Base-by-base conservation (phyloP, 2,888 invertebrate species). In the Atethmia centrago region DNA sequence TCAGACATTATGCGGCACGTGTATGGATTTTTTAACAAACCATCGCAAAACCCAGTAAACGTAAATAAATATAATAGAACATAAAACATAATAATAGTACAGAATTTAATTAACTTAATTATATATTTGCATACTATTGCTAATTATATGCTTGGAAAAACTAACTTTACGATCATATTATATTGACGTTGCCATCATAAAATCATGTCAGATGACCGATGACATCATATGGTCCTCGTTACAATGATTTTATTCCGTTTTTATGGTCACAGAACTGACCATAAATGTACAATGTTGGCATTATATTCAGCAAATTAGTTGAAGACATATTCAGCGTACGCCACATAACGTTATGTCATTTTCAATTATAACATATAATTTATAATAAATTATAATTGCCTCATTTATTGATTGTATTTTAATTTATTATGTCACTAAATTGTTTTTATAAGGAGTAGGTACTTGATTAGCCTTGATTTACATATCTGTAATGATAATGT, bases 241-340 rank as follows among this genome's bases (percentile, higher is more conserved):
- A 85, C 82, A 87, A 84, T 88, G 86, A 89, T 89, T 91, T 91
- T 91, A 92, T 90, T 87, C 81, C 83, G 61, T 74, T 88, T 91
- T 92, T 91, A 92, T 87, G 85, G 77, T 76, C 70, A 58, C 65
- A 81, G 74, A 75, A 71, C 49, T 70, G 69, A 58, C 78, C 65
- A 82, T 87, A 87, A 88, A 88, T 77, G 66, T 63, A 83, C 80
- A 83, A 77, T 74, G 87, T 86, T 69, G 49, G 14, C 42, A 42
- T 78, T 62, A 31, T 67, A 77, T 25, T 49, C 7, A 42, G n/a
- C 7, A 58, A 78, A 82, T 77, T 74, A 77, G 31, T 49, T 74
- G 47, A 49, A 58, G 63, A 74, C 64, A 78, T 70, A 71, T 28
- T 77, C 56, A 77, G 69, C 72, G 8, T 82, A 81, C 55, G 63